Evolutionary conservation across 2,797 vertebrate genomes (phyloP), one percentile per base, ranked within the genome.

Genomic region (Microctenopoma steveboyesi): DNA sequence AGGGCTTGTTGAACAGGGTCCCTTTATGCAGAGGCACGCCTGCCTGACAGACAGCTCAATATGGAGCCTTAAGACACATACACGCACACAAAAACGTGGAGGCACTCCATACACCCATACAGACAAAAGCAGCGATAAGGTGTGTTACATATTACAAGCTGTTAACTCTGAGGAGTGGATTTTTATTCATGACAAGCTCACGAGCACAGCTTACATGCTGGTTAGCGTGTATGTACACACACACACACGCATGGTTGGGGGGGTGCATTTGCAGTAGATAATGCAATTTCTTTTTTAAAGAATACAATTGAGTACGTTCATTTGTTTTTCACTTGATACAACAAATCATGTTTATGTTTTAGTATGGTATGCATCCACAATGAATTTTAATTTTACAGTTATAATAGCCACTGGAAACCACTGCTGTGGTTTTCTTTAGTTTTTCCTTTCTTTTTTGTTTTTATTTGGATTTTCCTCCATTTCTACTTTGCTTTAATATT

Each of bases 81-180:
- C 74, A 56, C 52, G 58, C 50, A 64, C 61, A 64, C 49, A 64
- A 14, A 53, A 25, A 65, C 35, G 11, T 39, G 30, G 42, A 69
- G 51, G 61, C 61, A n/a, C 76, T 18, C 45, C 27, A 53, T 13
- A 69, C 45, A 43, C 62, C 11, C 13, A 54, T 11, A 70, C 35
- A 69, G 64, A 76, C 42, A 9, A 25, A 58, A 42, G 56, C 50
- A 46, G 49, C 69, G 74, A 76, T 72, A 56, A 57, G 54, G 57
- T 86, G 84, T 76, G 69, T 82, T 81, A 81, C 81, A 86, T 71
- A 85, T 78, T 83, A 84, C 72, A 76, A 80, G 76, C 81, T 86
- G 79, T 82, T 83, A 81, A 81, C 56, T 82, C 68, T 79, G 69
- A 72, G 72, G 63, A 82, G 71, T 82, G 89, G 78, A 86, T 89